Evolutionary conservation across 2,797 vertebrate species (phyloP), one percentile per base, ranked within the genome.

Genomic region (Phrynocephalus forsythii): DNA sequence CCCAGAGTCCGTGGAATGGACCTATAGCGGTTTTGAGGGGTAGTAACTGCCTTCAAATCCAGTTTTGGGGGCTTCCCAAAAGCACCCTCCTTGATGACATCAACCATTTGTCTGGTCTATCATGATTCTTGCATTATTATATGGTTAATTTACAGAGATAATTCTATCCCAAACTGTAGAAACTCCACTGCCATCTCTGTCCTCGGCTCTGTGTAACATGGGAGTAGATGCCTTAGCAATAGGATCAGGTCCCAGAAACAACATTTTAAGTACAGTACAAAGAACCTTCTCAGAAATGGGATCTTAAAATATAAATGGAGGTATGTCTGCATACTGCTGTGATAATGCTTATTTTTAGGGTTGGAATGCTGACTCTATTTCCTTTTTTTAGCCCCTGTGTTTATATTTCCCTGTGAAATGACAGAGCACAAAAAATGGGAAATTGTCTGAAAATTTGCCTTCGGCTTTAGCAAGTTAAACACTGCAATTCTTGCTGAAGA

Each of bases 291-390:
- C 67, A 50, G 75, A 13, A 24, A 72, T 18, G 73, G 68, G 33
- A 80, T 90, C 11, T 68, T 77, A 73, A 50, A 44, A 18, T 87
- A 82, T 85, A 83, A 85, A 86, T 79, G 5, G 16, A 78, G 2
- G 0, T 50, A 67, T n/a, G 15, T 84, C 15, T 1, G 2, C 81
- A 48, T 56, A 89, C 73, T 68, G 71, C 81, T 9, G 44, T 8
- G 22, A 83, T 91, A 83, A 80, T 69, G 8, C 83, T 80, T 88
- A 83, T 76, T 91, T 92, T 90, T 84, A 79, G 16, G 79, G 3
- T 8, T 2, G 60, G 11, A 91, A 77, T 60, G 30, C 85, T 90
- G 75, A 79, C 38, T 83, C 52, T 68, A 56, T 28, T 85, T 52
- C 44, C 83, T 77, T 85, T 85, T 80, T 60, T 76, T 33, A 87